phyloP scores from a whole-genome alignment of 2,113 vertebrate species.

The Pelvicachromis taeniatus region DNA sequence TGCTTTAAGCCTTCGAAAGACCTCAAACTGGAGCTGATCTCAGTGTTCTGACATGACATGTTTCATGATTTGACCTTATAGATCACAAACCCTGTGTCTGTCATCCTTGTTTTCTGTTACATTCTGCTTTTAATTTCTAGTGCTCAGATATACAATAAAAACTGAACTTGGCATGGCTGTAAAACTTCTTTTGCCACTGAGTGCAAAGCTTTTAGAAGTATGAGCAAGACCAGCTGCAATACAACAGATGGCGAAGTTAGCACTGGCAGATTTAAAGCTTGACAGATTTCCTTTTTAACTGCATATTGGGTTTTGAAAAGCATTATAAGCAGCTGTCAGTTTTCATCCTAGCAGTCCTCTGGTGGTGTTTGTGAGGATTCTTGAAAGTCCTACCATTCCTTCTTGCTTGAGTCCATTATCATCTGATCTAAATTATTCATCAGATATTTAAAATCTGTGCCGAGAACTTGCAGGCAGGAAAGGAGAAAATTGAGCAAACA shows the following conservation, averaged over 20 bases:
- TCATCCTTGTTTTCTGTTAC: not conserved
- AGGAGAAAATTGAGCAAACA: not conserved
- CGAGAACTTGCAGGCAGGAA: not conserved
- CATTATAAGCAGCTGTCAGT: not conserved
- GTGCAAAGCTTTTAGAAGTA: not conserved
- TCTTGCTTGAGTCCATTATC: not conserved
- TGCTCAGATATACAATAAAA: not conserved
- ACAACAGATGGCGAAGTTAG: not conserved
- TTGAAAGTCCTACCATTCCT: not conserved
- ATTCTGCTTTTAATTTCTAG: not conserved
- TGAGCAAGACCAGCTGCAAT: not conserved
- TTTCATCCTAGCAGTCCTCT: not conserved
- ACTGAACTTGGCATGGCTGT: not conserved
- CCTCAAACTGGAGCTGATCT: not conserved
- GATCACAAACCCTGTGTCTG: not conserved
- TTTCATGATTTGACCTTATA: constrained; percentile 9
- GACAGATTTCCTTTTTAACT: not conserved
- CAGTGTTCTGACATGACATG: not conserved
- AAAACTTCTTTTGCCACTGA: not conserved
- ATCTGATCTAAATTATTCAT: constrained; percentile 14
- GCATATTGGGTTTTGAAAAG: not conserved
- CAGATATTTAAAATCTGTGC: not conserved
- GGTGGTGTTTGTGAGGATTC: not conserved
- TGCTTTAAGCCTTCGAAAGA: not conserved
- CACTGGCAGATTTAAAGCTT: constrained; percentile 12